Percentiles rank a stretch among this genome's conserved stretches.
Conservation (phyloP, 2,797 vertebrate genomes). For the Lophius americanus region DNA sequence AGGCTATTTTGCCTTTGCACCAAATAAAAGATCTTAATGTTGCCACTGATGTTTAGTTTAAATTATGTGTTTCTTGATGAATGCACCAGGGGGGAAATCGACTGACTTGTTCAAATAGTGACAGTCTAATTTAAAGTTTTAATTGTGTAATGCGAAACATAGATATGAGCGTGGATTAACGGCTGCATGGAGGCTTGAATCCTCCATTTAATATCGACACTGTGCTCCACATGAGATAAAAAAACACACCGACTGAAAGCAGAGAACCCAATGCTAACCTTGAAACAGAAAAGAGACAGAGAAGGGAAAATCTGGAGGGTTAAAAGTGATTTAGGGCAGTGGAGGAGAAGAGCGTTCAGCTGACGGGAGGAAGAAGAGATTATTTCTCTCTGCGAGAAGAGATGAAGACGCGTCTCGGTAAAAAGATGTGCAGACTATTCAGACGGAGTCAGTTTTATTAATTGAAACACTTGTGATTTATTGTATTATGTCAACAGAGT, state of each 20-base stretch:
- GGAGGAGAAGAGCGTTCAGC: conserved; percentile 34
- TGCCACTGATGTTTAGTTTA: too few relatives aligned
- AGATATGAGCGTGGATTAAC: conserved; percentile 36
- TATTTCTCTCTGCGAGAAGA: conserved; percentile 19
- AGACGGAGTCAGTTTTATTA: conserved; percentile 78
- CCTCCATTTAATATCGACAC: conserved; percentile 59
- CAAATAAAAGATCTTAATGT: neutral
- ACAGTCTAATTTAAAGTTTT: too few relatives aligned
- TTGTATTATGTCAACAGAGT: too few relatives aligned
- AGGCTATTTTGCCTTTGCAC: conserved; percentile 24
- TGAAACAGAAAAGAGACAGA: neutral
- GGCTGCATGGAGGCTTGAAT: conserved; percentile 77
- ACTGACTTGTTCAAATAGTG: too few relatives aligned
- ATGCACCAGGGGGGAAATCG: too few relatives aligned
- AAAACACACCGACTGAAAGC: neutral
- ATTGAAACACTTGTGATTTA: conserved; percentile 54
- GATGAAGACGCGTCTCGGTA: conserved; percentile 82
- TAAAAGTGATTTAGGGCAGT: conserved; percentile 72
- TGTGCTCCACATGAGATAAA: conserved; percentile 64
- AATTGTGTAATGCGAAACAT: neutral
- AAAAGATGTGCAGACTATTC: conserved; percentile 77
- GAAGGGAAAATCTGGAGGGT: neutral
- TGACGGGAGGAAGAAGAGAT: conserved; percentile 21
- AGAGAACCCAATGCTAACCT: neutral
- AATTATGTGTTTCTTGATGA: too few relatives aligned